phyloP scores from a whole-genome alignment of 2,888 invertebrate species.

The Clepsis dumicolana region DNA sequence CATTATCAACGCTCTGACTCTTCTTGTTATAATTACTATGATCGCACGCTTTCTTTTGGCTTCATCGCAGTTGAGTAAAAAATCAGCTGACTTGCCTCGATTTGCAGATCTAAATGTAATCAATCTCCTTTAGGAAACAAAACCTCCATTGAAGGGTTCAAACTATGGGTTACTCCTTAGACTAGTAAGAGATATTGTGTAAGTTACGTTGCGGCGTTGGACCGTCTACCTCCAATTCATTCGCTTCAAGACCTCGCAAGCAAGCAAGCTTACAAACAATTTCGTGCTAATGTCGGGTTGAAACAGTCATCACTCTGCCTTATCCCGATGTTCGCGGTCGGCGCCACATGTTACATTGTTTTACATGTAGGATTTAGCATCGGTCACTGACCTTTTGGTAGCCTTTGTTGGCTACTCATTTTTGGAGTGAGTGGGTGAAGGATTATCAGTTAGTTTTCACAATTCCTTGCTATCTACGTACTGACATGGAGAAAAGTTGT shows the following conservation, averaged over 20 bases:
- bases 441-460: neutral
- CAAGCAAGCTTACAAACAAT: too few relatives aligned
- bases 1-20: too few relatives aligned
- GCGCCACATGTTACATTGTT: conserved; percentile 3
- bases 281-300: neutral
- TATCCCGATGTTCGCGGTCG: conserved; percentile 1
- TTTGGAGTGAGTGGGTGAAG: neutral
- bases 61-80: too few relatives aligned
- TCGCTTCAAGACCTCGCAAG: too few relatives aligned
- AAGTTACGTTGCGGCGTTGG: too few relatives aligned
- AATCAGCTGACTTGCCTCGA: neutral
- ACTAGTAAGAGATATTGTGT: too few relatives aligned
- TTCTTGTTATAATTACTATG: too few relatives aligned
- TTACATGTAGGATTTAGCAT: neutral
- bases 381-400: neutral
- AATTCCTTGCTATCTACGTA: neutral
- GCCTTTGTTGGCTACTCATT: neutral
- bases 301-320: neutral
- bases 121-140: neutral
- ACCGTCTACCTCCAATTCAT: too few relatives aligned
- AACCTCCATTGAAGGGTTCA: neutral
- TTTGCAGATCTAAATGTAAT: neutral
- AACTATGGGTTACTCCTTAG: too few relatives aligned
- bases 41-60: too few relatives aligned
- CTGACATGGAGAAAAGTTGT: too few relatives aligned